A percentile compares a stretch with the other conserved stretches of the same genome.
These are phyloP conservation scores for Heliconius eleuchia DNA, from an alignment of 1,140 invertebrate species.

Conservation along the genomic window DNA sequence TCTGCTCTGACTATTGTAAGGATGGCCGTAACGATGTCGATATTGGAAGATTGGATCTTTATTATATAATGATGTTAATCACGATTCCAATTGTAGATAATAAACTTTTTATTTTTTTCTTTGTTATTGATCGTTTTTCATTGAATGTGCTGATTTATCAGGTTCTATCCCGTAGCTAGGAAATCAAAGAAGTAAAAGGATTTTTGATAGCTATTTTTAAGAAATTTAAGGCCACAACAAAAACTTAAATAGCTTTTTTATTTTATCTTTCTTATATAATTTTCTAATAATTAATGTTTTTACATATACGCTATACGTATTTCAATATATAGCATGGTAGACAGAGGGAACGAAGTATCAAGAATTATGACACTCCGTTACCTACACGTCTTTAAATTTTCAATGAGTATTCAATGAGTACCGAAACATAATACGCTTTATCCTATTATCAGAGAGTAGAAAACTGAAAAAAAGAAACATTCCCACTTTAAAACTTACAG, in stretches of 20 bases:
- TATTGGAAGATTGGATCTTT: background rate
- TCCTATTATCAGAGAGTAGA: no score
- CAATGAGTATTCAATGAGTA: background rate
- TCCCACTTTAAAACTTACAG: no score
- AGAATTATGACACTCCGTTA: background rate
- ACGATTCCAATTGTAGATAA: background rate
- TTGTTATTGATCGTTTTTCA: background rate
- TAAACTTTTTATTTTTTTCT: background rate
- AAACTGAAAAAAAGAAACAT: background rate
- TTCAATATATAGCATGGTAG: background rate
- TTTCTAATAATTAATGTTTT: no score
- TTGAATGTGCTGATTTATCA: background rate
- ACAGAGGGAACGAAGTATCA: background rate
- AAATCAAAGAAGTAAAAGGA: no score
- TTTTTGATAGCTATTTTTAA: no score
- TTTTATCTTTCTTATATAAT: no score
- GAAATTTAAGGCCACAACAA: no score
- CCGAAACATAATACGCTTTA: background rate
- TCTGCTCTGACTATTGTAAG: constrained; percentile 53
- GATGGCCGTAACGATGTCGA: constrained; percentile 35
- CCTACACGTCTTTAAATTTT: background rate
- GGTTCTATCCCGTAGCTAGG: no score
- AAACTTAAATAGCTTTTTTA: no score
- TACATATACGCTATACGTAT: background rate
- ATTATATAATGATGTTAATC: background rate